Base-by-base conservation (phyloP, 2,113 vertebrate genomes). In the Xyliphius kryptos region DNA sequence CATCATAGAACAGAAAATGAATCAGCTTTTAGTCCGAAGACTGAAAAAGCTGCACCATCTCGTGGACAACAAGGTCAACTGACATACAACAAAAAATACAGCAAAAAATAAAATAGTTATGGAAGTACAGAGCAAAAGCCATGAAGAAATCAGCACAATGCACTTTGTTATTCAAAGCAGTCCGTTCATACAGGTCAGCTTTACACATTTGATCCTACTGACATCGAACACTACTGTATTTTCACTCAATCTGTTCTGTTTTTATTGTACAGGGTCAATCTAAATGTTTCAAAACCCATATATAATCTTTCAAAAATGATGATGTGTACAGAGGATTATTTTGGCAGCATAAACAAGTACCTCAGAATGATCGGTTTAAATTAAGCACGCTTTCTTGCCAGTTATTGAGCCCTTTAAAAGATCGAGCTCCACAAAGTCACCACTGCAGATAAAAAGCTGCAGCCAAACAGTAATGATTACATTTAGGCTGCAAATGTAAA, bases 151-250 rank as follows among this genome's bases (percentile, higher is more conserved):
- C n/a, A n/a, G n/a, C n/a, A n/a, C n/a, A n/a, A n/a, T n/a, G n/a
- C n/a, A n/a, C n/a, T n/a, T n/a, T n/a, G n/a, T n/a, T n/a, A n/a
- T n/a, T n/a, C n/a, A n/a, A n/a, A n/a, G n/a, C n/a, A n/a, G n/a
- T n/a, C n/a, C n/a, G n/a, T n/a, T n/a, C n/a, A n/a, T n/a, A 48
- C 20, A 47, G 16, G 46, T 9, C 9, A 22, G 52, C 11, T 47
- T 56, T 36, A 15, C 12, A 50, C 48, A 41, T 72, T 74, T 67
- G 56, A 74, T 67, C 58, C 63, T n/a, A 16, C 55, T 44, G 68
- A 61, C 64, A 56, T 63, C 55, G 26, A 71, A 70, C 46, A 11
- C 38, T 22, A 38, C 17, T 26, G 7, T 63, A 9, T 47, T 9
- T 50, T 68, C 40, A 20, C 13, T 4, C 2, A 22, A n/a, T 58